Evolutionary conservation across 2,888 invertebrate genomes (phyloP).

Genomic region (Pheosia tremula): DNA sequence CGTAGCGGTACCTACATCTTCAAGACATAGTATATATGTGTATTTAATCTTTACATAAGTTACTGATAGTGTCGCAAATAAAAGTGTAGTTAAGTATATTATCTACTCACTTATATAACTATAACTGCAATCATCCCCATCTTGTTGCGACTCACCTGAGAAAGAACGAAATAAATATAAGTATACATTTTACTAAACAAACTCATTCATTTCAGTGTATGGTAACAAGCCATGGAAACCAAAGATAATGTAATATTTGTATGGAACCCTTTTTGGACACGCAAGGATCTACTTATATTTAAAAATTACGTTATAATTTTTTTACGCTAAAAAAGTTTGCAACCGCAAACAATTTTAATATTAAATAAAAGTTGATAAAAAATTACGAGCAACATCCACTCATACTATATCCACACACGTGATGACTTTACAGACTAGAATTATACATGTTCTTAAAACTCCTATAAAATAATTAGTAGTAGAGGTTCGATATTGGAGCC

Average conservation of each 20-base stretch:
- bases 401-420: conserved; percentile 39
- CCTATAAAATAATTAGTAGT: conserved; percentile 21
- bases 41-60: too few relatives aligned
- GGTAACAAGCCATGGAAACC: too few relatives aligned
- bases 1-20: too few relatives aligned
- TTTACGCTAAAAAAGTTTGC: conserved; percentile 6
- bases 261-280: background rate
- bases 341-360: conserved; percentile 10
- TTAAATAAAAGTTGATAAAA: conserved; percentile 29
- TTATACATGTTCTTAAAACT: conserved; percentile 44
- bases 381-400: conserved; percentile 42
- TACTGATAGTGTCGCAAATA: too few relatives aligned
- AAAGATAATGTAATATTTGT: too few relatives aligned
- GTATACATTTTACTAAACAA: background rate
- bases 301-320: background rate
- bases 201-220: too few relatives aligned
- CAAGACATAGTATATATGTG: too few relatives aligned
- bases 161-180: conserved; percentile 37
- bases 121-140: conserved; percentile 83
- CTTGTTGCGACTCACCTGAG: conserved; percentile 81
- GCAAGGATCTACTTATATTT: background rate
- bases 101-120: conserved; percentile 82
- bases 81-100: background rate
- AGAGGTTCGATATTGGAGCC: too few relatives aligned
- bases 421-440: conserved; percentile 49